These are phyloP conservation scores for Helicoverpa armigera DNA, from an alignment of 1,140 invertebrate genomes.

Conservation along the genomic window DNA sequence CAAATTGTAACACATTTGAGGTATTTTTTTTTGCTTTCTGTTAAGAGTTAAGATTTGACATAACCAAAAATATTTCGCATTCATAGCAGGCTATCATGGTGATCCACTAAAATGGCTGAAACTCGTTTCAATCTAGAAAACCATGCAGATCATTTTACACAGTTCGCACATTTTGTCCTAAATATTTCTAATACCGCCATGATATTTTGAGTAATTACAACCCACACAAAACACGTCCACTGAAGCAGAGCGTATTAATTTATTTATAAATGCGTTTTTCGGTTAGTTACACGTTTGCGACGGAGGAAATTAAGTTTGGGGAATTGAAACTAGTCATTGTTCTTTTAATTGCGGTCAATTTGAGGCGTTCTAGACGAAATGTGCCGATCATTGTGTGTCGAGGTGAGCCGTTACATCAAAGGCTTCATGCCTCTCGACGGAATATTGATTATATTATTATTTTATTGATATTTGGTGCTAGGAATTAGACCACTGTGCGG, in stretches of 20 bases:
- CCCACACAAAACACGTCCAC: constrained; percentile 54
- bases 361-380: constrained; percentile 82
- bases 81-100: no score
- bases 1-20: no score
- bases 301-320: constrained; percentile 83
- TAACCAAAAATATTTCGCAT: no score
- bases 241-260: constrained; percentile 64
- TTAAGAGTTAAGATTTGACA: no score
- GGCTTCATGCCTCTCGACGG: constrained; percentile 36
- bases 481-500: not conserved
- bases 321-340: constrained; percentile 84
- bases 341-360: constrained; percentile 84
- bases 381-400: constrained; percentile 76
- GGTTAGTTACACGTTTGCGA: constrained; percentile 73
- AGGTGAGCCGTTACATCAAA: constrained; percentile 53
- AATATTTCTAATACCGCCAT: constrained; percentile 22
- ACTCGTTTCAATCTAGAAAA: no score
- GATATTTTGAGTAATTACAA: constrained; percentile 49
- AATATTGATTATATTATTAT: constrained; percentile 49
- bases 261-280: constrained; percentile 77
- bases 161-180: no score
- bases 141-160: not conserved
- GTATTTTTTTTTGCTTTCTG: no score
- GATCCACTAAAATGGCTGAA: no score
- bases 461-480: constrained; percentile 16